phyloP scores from a whole-genome alignment of 2,113 vertebrate species.

The Agelaius tricolor region DNA sequence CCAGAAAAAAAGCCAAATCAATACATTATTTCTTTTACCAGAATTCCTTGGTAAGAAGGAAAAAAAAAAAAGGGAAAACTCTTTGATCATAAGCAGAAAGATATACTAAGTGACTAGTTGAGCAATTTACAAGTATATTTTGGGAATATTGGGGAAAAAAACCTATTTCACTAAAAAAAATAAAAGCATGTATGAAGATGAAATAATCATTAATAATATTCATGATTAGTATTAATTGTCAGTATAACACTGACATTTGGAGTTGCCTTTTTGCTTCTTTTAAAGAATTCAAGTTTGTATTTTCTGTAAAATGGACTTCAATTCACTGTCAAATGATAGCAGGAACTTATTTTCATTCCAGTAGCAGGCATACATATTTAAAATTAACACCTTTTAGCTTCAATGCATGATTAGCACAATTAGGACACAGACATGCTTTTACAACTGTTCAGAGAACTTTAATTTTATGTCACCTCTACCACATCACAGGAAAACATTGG shows the following conservation, averaged over 20 bases:
- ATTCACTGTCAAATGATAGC: not conserved
- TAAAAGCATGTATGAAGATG: not conserved
- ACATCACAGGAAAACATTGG: not conserved
- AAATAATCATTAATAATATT: not conserved
- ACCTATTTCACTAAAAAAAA: not conserved
- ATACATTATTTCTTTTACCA: not conserved
- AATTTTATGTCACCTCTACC: not conserved
- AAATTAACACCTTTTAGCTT: not conserved
- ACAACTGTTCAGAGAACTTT: not conserved
- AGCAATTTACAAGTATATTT: not conserved
- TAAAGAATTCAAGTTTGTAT: not conserved
- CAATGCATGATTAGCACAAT: not conserved
- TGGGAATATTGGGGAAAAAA: not conserved
- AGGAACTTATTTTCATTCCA: not conserved
- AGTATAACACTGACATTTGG: not conserved
- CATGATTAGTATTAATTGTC: not conserved
- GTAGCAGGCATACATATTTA: not conserved
- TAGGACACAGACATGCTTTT: not conserved
- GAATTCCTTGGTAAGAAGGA: not conserved
- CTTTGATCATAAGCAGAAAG: not conserved
- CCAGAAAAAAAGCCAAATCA: not conserved
- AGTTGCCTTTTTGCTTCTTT: not conserved
- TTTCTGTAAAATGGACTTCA: not conserved
- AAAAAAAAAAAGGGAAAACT: not conserved
- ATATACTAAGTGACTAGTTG: not conserved